Evolutionary conservation across 2,888 invertebrate species (phyloP).

Genomic region (Lapara coniferarum): DNA sequence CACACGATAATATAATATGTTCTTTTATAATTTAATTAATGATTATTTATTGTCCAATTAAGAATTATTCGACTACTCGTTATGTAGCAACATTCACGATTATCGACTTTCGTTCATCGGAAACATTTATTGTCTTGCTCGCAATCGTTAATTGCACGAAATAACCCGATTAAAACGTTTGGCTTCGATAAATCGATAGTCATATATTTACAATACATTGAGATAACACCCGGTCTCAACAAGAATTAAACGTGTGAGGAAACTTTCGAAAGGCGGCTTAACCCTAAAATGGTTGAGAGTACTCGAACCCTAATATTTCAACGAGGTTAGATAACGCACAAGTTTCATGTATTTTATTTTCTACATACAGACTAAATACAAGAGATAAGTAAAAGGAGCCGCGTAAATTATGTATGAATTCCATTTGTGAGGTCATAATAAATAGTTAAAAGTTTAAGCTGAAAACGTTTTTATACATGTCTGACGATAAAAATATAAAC

Average conservation of each 20-base stretch:
- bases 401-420: conserved; percentile 22
- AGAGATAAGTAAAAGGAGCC: conserved; percentile 21
- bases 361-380: conserved; percentile 21
- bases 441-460: conserved; percentile 1
- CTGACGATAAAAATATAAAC: conserved; percentile 28
- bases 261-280: conserved; percentile 45
- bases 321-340: conserved; percentile 22
- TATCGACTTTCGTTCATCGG: conserved; percentile 60
- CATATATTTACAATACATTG: conserved; percentile 46
- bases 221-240: conserved; percentile 44
- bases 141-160: conserved; percentile 60
- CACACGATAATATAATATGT: conserved; percentile 8
- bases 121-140: conserved; percentile 63
- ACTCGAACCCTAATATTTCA: conserved; percentile 56
- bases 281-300: conserved; percentile 57
- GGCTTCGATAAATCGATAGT: conserved; percentile 45
- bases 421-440: conserved; percentile 20
- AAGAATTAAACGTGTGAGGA: conserved; percentile 37
- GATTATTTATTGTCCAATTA: conserved; percentile 43
- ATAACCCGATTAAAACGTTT: conserved; percentile 49
- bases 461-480: not conserved
- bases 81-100: conserved; percentile 47
- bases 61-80: conserved; percentile 42
- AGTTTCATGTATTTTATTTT: conserved; percentile 20
- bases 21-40: not conserved